Percentiles rank a stretch among this genome's conserved stretches.
phyloP scores from a whole-genome alignment of 1,140 invertebrate genomes.

The Drosophila eugracilis region DNA sequence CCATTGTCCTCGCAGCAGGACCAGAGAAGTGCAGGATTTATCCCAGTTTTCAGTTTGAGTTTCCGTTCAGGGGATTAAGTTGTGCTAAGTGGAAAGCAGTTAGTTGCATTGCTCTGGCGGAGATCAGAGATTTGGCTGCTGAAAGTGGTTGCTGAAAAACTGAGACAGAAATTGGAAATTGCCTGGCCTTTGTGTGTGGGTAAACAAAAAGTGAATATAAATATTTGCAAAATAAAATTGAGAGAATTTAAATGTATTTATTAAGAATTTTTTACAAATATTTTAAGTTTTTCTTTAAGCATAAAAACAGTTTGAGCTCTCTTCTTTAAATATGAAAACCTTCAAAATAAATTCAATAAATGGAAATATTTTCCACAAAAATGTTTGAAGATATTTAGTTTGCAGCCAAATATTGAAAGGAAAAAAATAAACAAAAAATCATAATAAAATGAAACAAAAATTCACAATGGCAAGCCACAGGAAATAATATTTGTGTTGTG shows the following conservation, averaged over 20 bases:
- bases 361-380: neutral
- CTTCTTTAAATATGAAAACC: neutral
- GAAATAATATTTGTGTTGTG: neutral
- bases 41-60: slow-evolving; percentile 49
- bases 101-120: slow-evolving; percentile 20
- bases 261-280: no score
- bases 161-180: slow-evolving; percentile 4
- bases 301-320: neutral
- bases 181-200: neutral
- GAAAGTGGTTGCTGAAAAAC: slow-evolving; percentile 13
- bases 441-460: neutral
- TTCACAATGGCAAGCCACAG: neutral
- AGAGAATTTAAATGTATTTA: no score
- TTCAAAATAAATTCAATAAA: neutral
- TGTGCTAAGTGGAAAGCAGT: slow-evolving; percentile 44
- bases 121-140: slow-evolving; percentile 11
- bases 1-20: slow-evolving; percentile 16
- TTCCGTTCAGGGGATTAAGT: slow-evolving; percentile 47
- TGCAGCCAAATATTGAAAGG: neutral
- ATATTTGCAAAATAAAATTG: neutral
- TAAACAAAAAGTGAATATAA: no score
- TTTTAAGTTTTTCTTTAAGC: no score
- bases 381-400: neutral
- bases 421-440: neutral
- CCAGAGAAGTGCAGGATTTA: slow-evolving; percentile 11